Base-by-base conservation (phyloP, 2,113 vertebrate species). In the Poeciliopsis retropinna region DNA sequence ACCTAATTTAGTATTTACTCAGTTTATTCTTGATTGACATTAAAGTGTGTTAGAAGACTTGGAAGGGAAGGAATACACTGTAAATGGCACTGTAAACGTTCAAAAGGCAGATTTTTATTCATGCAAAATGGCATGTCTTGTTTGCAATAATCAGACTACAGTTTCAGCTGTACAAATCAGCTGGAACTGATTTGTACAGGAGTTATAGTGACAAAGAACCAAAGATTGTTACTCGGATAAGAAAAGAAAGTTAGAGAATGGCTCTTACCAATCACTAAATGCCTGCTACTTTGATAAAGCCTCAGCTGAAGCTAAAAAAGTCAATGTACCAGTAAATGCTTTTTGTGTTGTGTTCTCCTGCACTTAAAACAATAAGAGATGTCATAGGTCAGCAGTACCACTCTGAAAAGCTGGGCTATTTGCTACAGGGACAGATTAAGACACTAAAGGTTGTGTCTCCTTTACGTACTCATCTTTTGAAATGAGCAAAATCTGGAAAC, bases 401-500 rank as follows among this genome's bases (percentile, higher is more conserved):
- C 7, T 27, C 63, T 12, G 31, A 25, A 74, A 78, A 73, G 71
- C 81, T 83, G 70, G 70, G 70, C 80, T 80, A 64, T 77, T 77
- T 5, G 29, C 65, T 68, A 61, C 73, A 51, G 41, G 25, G 12
- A 37, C 67, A 65, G 73, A 73, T 75, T 76, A 75, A 80, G 67
- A 80, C 5, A 67, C 82, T 80, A 70, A 74, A 79, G 73, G 67
- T 73, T 78, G 75, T 78, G 83, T 82, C 84, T 88, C 87, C 83
- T 67, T 75, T n/a, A 75, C 32, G 51, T 5, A 47, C 41, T 51
- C 32, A 34, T 80, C 84, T 63, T 79, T 81, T 29, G 51, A 79
- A 80, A 82, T 76, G 71, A 74, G 67, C 69, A 82, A 75, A 90
- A 85, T 87, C 89, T 92, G 90, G 90, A 92, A 90, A 44, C 60